A percentile compares a stretch with the other conserved stretches of the same genome.
Conservation (phyloP, 2,113 vertebrate species). For the Aspiorhynchus laticeps region DNA sequence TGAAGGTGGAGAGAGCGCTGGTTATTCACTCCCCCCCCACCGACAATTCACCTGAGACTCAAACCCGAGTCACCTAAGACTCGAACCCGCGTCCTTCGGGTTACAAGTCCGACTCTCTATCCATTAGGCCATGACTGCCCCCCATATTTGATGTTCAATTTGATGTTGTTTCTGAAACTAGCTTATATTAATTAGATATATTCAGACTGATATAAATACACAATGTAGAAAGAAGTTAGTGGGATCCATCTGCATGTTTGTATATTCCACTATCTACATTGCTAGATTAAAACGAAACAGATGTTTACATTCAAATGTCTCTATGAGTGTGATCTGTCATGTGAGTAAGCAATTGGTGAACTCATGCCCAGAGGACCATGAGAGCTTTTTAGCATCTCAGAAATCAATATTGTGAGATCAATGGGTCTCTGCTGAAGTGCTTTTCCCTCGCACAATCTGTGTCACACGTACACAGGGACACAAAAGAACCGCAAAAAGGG, state of each 20-base stretch:
- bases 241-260: not conserved
- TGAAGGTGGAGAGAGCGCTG: too few species aligned
- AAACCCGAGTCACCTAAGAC: too few species aligned
- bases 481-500: slow-evolving; percentile 38
- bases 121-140: too few species aligned
- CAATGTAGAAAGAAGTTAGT: too few species aligned
- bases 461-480: slow-evolving; percentile 26
- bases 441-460: slow-evolving; percentile 43
- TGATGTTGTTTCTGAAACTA: not conserved
- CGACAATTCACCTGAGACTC: too few species aligned
- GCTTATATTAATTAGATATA: not conserved
- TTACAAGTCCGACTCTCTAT: too few species aligned
- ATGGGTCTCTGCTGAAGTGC: slow-evolving; percentile 52
- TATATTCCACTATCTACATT: not conserved
- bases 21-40: too few species aligned
- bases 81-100: too few species aligned
- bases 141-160: too few species aligned
- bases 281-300: not conserved
- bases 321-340: slow-evolving; percentile 21
- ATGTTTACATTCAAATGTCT: slow-evolving; percentile 10
- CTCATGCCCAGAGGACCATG: slow-evolving; percentile 42
- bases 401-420: slow-evolving; percentile 55
- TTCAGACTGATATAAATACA: not conserved
- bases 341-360: slow-evolving; percentile 41
- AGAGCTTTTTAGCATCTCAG: slow-evolving; percentile 47